A percentile compares a stretch with the other conserved stretches of the same genome.
These are phyloP conservation scores for Pyrocoelia pectoralis DNA, from an alignment of 2,888 invertebrate genomes.

Conservation along the genomic window DNA sequence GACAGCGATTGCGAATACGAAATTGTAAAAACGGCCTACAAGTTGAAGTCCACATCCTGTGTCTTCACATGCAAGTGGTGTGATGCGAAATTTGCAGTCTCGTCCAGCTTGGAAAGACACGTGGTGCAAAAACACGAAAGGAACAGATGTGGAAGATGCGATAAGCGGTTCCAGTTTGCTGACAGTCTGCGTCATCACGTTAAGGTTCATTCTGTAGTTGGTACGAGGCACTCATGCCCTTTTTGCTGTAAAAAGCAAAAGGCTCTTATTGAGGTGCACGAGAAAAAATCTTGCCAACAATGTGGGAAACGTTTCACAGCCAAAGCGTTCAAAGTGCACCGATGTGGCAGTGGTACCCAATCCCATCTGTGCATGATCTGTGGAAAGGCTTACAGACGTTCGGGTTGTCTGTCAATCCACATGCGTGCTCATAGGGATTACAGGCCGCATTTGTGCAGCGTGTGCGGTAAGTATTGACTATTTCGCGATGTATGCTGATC, in stretches of 20 bases:
- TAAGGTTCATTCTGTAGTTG: no score
- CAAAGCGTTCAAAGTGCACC: no score
- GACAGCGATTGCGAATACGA: slow-evolving; percentile 39
- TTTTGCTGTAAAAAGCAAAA: no score
- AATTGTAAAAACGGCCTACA: slow-evolving; percentile 31
- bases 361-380: slow-evolving; percentile 31
- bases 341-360: no score
- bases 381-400: slow-evolving; percentile 31
- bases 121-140: slow-evolving; percentile 5
- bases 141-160: no score
- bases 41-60: slow-evolving; percentile 19
- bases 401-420: slow-evolving; percentile 26
- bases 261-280: no score
- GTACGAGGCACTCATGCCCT: no score
- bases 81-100: slow-evolving; percentile 24
- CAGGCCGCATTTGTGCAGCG: slow-evolving; percentile 35
- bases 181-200: no score
- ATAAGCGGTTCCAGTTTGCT: no score
- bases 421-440: slow-evolving; percentile 29
- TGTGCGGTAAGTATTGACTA: slow-evolving; percentile 27
- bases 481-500: background rate
- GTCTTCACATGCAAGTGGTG: slow-evolving; percentile 30
- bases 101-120: slow-evolving; percentile 19
- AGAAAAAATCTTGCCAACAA: no score
- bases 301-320: no score